Base-by-base conservation (phyloP, 2,113 vertebrate species). In the Gasterosteus nipponicus region DNA sequence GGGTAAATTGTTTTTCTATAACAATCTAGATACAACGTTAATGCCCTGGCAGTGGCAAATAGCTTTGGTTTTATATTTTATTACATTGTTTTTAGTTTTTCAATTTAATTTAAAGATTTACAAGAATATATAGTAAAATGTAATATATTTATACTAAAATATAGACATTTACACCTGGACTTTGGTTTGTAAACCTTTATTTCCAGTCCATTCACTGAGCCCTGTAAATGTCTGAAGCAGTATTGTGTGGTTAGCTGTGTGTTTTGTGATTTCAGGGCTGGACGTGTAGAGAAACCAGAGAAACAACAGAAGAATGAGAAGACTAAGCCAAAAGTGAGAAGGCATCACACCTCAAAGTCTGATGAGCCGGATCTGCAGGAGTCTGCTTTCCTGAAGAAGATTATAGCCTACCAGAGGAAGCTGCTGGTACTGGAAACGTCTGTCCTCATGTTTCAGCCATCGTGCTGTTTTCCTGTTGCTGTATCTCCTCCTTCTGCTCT, bases 321-420 rank as follows among this genome's bases (percentile, higher is more conserved):
- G 77, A 89, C 89, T 2, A 98, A 96, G 69, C 92, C 93, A 61
- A 98, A 96, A 66, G 73, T 93, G 31, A 94, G 95, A 81, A 92
- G 94, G 10, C 88, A 93, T 61, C 95, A 94, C 72, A 91, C 83
- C 1, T 95, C 94, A 46, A 95, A 94, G 90, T 94, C 95, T 0
- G 97, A 97, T 33, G 97, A 99, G 60, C 92, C 93, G 0, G 97
- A 99, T 85, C 90, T 95, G 14, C 97, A 97, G 19, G 97, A 99
- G 89, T 99, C 97, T 0, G 97, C 95, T 0, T 96, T 98, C 87
- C 95, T 96, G 94, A 99, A 98, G 94, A 99, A 99, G 88, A 98
- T 99, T 61, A 95, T 96, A 46, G 97, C 96, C 35, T 99, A 98
- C 66, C 97, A 99, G 77, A 96, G 97, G 90, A 98, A 97, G 60